A percentile compares a stretch with the other conserved stretches of the same genome.
Evolutionary conservation across 2,888 invertebrate species (phyloP).

Genomic region (Bedellia somnulentella): DNA sequence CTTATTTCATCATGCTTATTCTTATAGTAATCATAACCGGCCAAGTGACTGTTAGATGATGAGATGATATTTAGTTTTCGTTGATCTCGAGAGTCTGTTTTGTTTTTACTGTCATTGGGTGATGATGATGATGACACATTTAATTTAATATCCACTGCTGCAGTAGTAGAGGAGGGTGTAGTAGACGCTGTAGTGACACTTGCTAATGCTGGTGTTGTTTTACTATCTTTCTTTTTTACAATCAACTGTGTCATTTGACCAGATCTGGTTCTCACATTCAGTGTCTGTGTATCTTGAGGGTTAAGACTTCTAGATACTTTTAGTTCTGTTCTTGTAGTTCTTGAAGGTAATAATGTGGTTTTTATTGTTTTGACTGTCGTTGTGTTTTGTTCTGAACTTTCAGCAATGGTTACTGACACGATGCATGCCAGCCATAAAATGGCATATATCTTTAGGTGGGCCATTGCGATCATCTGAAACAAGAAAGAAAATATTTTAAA

Average conservation of each 20-base stretch:
- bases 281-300: constrained; percentile 74
- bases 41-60: constrained; percentile 40
- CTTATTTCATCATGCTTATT: constrained; percentile 40
- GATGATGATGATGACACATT: constrained; percentile 19
- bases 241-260: constrained; percentile 78
- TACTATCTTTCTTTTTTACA: constrained; percentile 69
- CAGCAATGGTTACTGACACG: constrained; percentile 20
- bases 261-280: constrained; percentile 74
- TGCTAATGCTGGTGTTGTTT: constrained; percentile 30
- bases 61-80: constrained; percentile 40
- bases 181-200: constrained; percentile 25
- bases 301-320: constrained; percentile 77
- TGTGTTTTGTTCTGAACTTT: constrained; percentile 32
- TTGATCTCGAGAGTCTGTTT: constrained; percentile 44
- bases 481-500: too few relatives aligned
- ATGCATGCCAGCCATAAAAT: constrained; percentile 31
- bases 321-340: constrained; percentile 71
- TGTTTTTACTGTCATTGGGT: constrained; percentile 25
- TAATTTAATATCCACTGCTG: constrained; percentile 17
- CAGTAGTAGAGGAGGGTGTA: constrained; percentile 26
- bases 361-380: constrained; percentile 34
- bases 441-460: constrained; percentile 31
- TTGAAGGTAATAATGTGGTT: constrained; percentile 53
- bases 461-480: constrained; percentile 55
- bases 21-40: constrained; percentile 49